A percentile compares a stretch with the other conserved stretches of the same genome.
These are phyloP conservation scores for Danionella cerebrum DNA, from an alignment of 2,113 vertebrate species.

Conservation along the genomic window DNA sequence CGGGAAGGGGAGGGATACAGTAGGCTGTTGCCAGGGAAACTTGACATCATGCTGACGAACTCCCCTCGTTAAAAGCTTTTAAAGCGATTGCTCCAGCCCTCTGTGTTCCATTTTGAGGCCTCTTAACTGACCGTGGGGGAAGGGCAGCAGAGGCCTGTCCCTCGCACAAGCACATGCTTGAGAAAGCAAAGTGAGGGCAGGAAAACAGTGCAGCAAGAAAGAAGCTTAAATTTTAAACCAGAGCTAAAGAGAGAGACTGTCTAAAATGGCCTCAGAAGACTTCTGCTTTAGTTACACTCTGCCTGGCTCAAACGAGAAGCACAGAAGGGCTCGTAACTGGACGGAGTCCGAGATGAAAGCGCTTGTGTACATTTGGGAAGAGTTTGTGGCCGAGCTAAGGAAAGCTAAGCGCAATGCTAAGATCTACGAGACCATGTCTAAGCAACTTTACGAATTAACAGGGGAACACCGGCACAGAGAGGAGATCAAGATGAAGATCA, in stretches of 20 bases:
- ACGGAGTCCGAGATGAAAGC: conserved; percentile 95
- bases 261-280: conserved; percentile 82
- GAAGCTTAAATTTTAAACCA: conserved; percentile 1
- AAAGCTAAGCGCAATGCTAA: conserved; percentile 95
- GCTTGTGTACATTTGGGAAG: conserved; percentile 93
- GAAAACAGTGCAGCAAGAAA: conserved; percentile 27
- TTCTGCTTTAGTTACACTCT: conserved; percentile 75
- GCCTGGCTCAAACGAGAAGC: conserved; percentile 83
- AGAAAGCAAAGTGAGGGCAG: conserved; percentile 22
- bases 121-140: conserved; percentile 83
- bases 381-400: conserved; percentile 90
- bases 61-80: conserved; percentile 99
- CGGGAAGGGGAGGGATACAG: conserved; percentile 64
- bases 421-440: conserved; percentile 98
- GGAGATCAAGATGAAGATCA: conserved; percentile 99
- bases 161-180: conserved; percentile 32
- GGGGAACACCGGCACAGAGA: conserved; percentile 93
- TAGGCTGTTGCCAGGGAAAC: conserved; percentile 92
- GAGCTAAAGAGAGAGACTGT: neutral
- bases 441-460: conserved; percentile 90
- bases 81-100: conserved; percentile 91
- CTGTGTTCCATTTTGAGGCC: conserved; percentile 96
- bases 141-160: conserved; percentile 59
- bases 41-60: conserved; percentile 98
- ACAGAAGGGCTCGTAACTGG: conserved; percentile 95